Base-by-base conservation (phyloP, 2,113 vertebrate genomes). In the Brachypteracias leptosomus region DNA sequence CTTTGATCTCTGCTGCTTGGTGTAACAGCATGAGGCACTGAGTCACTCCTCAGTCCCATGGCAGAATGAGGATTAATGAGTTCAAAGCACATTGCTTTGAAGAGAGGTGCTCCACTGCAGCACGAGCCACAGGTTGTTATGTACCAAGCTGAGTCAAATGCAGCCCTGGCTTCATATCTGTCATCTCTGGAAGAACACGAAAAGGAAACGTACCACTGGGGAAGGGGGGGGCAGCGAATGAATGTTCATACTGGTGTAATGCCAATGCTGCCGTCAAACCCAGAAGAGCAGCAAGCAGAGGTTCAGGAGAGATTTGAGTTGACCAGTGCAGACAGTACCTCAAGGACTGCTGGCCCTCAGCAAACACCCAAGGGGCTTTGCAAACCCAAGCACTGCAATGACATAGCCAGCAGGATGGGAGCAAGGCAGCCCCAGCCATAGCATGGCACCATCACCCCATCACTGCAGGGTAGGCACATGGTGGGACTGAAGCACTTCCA, bases 361-460 rank as follows among this genome's bases (percentile, higher is more conserved):
- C 28, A 66, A 77, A 33, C 16, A 38, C 18, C 19, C 4, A 1
- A 16, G 20, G 38, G 22, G 17, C 35, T 63, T 40, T 2, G 1
- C 26, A 36, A 87, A 7, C 28, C 25, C 0, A 0, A 76, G 29
- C 3, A 2, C 54, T 52, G 58, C 0, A 1, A 22, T 0, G 3
- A 16, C 35, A 49, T 1, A 28, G 54, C 5, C 51, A 21, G 35
- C 47, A 9, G 35, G 36, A 19, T 5, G 9, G 47, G 31, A 93
- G 57, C 38, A 49, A 91, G 61, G 49, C 63, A 84, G 33, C 29
- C 15, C 22, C 26, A n/a, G 44, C 15, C 0, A 0, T 68, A 79
- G 78, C 17, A 40, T 0, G 0, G 46, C 47, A 51, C 35, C 1
- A 0, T 44, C 46, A 25, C 40, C 63, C 35, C 2, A 0, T n/a